Percentiles rank a stretch among this genome's conserved stretches.
Conservation (phyloP, 2,888 invertebrate genomes). For the Cosmia trapezina region DNA sequence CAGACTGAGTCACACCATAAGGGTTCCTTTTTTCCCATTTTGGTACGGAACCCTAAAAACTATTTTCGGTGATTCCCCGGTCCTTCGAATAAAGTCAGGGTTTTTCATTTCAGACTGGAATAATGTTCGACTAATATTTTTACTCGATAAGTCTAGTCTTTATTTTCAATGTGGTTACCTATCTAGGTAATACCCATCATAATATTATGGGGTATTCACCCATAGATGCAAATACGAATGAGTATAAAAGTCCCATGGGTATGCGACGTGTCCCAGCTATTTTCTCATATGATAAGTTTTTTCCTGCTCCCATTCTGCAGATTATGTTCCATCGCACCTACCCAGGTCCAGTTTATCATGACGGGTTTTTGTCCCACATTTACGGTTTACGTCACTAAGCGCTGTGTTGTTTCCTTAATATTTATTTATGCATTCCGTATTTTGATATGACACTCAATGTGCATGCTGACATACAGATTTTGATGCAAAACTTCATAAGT, state of each 20-base stretch:
- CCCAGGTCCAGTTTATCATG: conserved; percentile 24
- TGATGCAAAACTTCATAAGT: background rate
- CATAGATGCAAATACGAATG: background rate
- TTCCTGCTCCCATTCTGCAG: conserved; percentile 33
- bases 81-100: background rate
- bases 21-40: too few relatives aligned
- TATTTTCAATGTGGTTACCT: background rate
- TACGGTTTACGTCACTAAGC: conserved; percentile 27
- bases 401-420: conserved; percentile 33
- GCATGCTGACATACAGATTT: background rate
- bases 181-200: conserved; percentile 10
- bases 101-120: conserved; percentile 5
- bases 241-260: background rate
- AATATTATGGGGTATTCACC: conserved; percentile 21
- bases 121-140: conserved; percentile 4
- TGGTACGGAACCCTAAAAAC: too few relatives aligned
- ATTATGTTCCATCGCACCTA: conserved; percentile 1
- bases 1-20: too few relatives aligned
- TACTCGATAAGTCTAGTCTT: background rate
- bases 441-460: conserved; percentile 4
- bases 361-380: conserved; percentile 34
- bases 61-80: conserved; percentile 4
- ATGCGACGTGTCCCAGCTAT: background rate
- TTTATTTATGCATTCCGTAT: conserved; percentile 24
- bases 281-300: conserved; percentile 2